These are phyloP conservation scores for Otolemur crassicaudatus DNA, from an alignment of 2,797 vertebrate species.

Conservation along the genomic window DNA sequence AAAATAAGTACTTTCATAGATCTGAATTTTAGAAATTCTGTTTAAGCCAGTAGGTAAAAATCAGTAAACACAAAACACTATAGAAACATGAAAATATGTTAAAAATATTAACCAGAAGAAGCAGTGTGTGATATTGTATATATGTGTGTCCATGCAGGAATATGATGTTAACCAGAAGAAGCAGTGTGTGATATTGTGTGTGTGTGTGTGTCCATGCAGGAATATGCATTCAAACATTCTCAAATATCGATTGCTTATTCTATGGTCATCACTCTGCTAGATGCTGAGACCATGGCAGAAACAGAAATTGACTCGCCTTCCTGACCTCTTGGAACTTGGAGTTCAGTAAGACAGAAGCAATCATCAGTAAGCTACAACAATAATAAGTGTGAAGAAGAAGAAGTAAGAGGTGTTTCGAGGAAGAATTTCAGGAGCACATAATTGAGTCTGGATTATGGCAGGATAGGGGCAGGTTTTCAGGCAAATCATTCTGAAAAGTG, in stretches of 20 bases:
- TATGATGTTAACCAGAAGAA: not conserved
- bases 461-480: not conserved
- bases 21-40: not conserved
- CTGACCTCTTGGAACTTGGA: not conserved
- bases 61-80: not conserved
- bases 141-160: not conserved
- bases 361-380: not conserved
- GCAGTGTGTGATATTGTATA: not conserved
- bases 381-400: not conserved
- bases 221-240: constrained; percentile 8
- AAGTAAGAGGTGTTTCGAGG: not conserved
- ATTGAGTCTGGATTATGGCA: not conserved
- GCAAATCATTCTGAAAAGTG: not conserved
- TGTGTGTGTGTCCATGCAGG: not conserved
- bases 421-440: not conserved
- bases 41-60: not conserved
- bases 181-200: no score
- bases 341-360: constrained; percentile 9
- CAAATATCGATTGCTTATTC: not conserved
- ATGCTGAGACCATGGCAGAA: not conserved
- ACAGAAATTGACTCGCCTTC: not conserved
- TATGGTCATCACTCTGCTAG: not conserved
- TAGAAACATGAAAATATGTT: not conserved
- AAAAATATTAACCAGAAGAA: constrained; percentile 16
- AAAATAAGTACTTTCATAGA: not conserved